Base-by-base conservation (phyloP, 1,140 invertebrate genomes). In the Stegodyphus mimosarum region DNA sequence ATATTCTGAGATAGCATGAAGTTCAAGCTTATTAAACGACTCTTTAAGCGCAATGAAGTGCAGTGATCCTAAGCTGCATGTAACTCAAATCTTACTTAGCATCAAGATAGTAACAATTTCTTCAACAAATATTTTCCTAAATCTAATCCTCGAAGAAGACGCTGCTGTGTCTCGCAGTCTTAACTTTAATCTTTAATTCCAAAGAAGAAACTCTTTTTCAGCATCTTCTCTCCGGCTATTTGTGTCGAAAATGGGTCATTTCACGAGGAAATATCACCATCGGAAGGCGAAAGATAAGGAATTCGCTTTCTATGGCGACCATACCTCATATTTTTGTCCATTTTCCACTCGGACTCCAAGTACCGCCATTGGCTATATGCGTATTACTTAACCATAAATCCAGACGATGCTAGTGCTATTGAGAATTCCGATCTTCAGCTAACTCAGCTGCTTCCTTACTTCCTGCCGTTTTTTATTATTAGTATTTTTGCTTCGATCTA, bases 371-470 rank as follows among this genome's bases (percentile, higher is more conserved):
- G 33, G 74, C 74, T 76, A 66, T 76, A 50, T 76, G 74, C 60
- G 74, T 76, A 76, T 76, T 66, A 76, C 74, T 76, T 76, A 76
- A 76, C 74, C 74, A 76, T 76, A 76, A 76, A 76, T 76, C 74
- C 55, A 76, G 74, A n/a, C 53, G 48, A 51, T 60, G 5, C 6
- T 13, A 2, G 72, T 6, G 60, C 60, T 64, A 76, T 76, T 76
- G 74, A 76, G 74, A 33, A 76, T 76, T 76, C 33, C 33, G 33
- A 33, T 33, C 33, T 33, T 33, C 33, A 33, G 33, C 33, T 33
- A 33, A 33, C 33, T 33, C 33, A 33, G 33, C 33, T 33, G 33
- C 33, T 33, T 33, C 33, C 3, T 3, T 3, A 1, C 3, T 33
- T 33, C 33, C 33, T 33, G 33, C 3, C 33, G 33, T 33, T 33